Conservation (phyloP, 2,113 vertebrate genomes). For the Pterocles orientalis region DNA sequence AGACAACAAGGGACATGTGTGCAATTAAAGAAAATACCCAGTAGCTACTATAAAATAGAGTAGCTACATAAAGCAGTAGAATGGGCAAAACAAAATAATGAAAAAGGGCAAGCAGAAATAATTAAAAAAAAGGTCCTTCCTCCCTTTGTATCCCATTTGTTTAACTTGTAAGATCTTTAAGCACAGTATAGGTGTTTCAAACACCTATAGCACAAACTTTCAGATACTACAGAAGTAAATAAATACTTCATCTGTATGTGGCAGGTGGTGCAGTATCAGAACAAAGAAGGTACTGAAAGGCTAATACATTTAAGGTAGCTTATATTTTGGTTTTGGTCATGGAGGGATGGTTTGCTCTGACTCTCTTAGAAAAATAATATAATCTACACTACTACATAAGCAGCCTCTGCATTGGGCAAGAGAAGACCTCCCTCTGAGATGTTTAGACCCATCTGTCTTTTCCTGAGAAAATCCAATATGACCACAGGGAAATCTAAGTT, state of each 20-base stretch:
- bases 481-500: slow-evolving; percentile 16
- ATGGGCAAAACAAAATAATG: background rate
- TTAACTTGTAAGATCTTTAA: background rate
- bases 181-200: background rate
- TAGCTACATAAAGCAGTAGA: background rate
- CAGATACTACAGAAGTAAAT: background rate
- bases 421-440: slow-evolving; percentile 19
- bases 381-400: background rate
- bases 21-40: background rate
- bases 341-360: background rate
- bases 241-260: background rate
- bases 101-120: background rate
- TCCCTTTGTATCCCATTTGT: background rate
- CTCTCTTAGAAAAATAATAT: background rate
- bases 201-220: background rate
- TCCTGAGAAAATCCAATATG: background rate
- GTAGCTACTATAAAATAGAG: background rate
- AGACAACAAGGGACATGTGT: background rate
- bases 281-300: slow-evolving; percentile 12
- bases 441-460: background rate
- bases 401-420: background rate
- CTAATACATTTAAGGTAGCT: background rate
- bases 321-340: background rate
- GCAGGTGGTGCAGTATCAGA: background rate
- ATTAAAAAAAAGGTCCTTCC: background rate